These are phyloP conservation scores for Syritta pipiens DNA, from an alignment of 2,888 invertebrate genomes.

Conservation along the genomic window DNA sequence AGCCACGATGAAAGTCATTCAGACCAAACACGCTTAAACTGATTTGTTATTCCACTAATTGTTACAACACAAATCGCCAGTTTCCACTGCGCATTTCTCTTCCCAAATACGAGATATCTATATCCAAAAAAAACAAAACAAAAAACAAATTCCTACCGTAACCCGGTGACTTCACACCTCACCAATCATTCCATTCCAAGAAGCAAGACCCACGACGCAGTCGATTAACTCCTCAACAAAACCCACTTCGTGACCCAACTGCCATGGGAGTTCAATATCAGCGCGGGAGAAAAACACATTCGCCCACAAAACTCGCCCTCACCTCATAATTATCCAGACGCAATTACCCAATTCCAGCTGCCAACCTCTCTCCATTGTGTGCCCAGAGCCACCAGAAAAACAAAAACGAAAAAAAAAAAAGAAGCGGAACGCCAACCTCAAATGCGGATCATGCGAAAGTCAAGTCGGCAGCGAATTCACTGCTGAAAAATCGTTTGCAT, in stretches of 20 bases:
- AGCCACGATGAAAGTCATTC: no score
- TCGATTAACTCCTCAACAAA: slow-evolving; percentile 12
- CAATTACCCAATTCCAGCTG: neutral
- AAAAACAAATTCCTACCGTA: no score
- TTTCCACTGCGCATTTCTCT: no score
- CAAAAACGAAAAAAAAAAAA: no score
- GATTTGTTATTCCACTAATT: no score
- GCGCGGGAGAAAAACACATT: no score
- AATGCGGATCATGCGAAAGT: slow-evolving; percentile 8
- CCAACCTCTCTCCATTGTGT: no score
- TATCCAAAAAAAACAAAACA: no score
- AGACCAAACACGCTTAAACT: no score
- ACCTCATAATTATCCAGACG: neutral
- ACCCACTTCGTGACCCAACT: slow-evolving; percentile 25
- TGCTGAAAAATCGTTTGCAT: slow-evolving; percentile 22
- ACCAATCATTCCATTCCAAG: neutral
- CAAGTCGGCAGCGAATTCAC: neutral
- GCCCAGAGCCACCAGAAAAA: neutral
- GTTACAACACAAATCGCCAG: no score
- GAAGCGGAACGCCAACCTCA: neutral
- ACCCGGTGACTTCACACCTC: neutral
- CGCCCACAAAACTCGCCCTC: neutral
- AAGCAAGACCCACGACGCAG: neutral
- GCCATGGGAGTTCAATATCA: slow-evolving; percentile 21
- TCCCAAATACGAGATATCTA: no score